Base-by-base conservation (phyloP, 2,888 invertebrate genomes). In the Steinernema carpocapsae region DNA sequence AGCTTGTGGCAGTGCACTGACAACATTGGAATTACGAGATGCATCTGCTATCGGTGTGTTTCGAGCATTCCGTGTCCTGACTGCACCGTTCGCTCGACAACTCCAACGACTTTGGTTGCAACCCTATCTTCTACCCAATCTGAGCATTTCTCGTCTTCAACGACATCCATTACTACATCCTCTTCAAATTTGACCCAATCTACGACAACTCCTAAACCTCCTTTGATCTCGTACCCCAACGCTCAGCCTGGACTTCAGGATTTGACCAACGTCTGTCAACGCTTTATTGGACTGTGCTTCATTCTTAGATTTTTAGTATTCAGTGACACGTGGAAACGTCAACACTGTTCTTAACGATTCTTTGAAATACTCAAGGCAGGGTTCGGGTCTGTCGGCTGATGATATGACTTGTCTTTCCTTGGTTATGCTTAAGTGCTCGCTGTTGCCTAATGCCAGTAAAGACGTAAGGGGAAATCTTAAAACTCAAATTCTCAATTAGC, bases 351-450 rank as follows among this genome's bases (percentile, higher is more conserved):
- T 51, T 10, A 51, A 51, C 19, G 6, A 51, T 6, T n/a, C 51
- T 10, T 6, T 51, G 51, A 19, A n/a, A n/a, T 51, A 51, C 19
- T 51, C 51, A 19, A 51, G n/a, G 19, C 7, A 12, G 51, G 51
- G 51, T 6, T 12, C 51, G 6, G 6, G 6, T 6, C 19, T 51
- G 10, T n/a, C 10, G 6, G 12, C 51, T 10, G 51, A 51, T 19
- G 51, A 56, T 22, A 26, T 56, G 56, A 56, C 56, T 6, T 24
- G 22, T 56, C n/a, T 56, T 22, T 56, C 56, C n/a, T 6, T 56
- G 22, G 12, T 56, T 12, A 17, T 56, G 6, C n/a, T 24, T 4
- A 56, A 56, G 17, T 6, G 12, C 7, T 10, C 56, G 22, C 14
- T 24, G 6, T 22, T 56, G 56, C n/a, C 48, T 4, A 48, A 48